Percentiles rank a stretch among this genome's conserved stretches.
Evolutionary conservation across 2,888 invertebrate genomes (phyloP).

Genomic region (Muschampia plurimacula): DNA sequence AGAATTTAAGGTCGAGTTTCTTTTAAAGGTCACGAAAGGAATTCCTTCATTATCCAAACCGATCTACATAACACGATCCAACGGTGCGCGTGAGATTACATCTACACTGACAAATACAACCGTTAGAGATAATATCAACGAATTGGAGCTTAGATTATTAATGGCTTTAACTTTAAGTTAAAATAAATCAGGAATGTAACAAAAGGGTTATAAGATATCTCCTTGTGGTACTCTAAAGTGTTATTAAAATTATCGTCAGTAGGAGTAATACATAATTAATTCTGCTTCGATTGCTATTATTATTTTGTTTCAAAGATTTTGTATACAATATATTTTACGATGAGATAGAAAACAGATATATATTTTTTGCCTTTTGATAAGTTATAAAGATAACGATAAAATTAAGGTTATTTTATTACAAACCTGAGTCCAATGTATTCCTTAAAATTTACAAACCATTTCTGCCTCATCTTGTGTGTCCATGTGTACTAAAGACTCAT

Average conservation of each 20-base stretch:
- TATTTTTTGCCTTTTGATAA: no score
- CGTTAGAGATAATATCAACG: constrained; percentile 25
- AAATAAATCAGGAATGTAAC: not conserved
- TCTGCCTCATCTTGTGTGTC: not conserved
- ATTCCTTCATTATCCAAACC: constrained; percentile 15
- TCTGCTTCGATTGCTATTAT: no score
- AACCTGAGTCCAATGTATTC: no score
- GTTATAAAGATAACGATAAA: no score
- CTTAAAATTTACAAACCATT: not conserved
- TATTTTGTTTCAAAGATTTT: no score
- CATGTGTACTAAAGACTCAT: not conserved
- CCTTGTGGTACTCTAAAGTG: no score
- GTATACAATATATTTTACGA: no score
- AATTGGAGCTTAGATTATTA: constrained; percentile 6
- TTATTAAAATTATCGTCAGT: no score
- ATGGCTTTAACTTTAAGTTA: not conserved
- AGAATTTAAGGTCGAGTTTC: not conserved
- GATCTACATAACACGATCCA: constrained; percentile 17
- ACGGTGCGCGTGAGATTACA: constrained; percentile 29
- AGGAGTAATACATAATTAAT: not conserved
- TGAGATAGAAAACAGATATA: no score
- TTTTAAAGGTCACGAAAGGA: constrained; percentile 25
- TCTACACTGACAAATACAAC: constrained; percentile 21
- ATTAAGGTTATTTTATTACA: no score
- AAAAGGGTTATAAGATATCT: not conserved